Conservation (phyloP, 2,888 invertebrate species). For the Clanis bilineata region DNA sequence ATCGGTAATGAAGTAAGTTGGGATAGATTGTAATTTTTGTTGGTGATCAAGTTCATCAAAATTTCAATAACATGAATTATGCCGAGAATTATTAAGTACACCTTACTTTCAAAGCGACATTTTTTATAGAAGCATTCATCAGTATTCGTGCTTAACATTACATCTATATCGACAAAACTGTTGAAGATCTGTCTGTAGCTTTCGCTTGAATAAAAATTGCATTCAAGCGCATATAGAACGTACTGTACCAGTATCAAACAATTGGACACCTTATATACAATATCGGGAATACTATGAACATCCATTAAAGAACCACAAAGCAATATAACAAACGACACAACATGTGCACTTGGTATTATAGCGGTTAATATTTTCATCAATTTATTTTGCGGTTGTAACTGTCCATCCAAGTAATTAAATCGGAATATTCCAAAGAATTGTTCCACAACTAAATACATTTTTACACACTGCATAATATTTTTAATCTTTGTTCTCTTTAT, state of each 20-base stretch:
- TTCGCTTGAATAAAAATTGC: conserved; percentile 37
- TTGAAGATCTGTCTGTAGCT: conserved; percentile 40
- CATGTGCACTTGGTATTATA: conserved; percentile 23
- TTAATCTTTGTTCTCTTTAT: conserved; percentile 25
- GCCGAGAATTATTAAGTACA: conserved; percentile 26
- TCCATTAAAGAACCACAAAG: conserved; percentile 23
- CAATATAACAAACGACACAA: conserved; percentile 26
- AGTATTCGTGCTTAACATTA: conserved; percentile 34
- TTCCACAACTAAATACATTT: conserved; percentile 41
- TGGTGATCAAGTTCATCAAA: conserved; percentile 30
- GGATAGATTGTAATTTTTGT: conserved; percentile 19
- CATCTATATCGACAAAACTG: conserved; percentile 42
- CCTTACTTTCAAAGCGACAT: conserved; percentile 29
- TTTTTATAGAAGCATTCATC: conserved; percentile 40
- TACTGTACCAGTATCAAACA: conserved; percentile 44
- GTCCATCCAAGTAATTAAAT: conserved; percentile 34
- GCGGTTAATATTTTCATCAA: conserved; percentile 39
- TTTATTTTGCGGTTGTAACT: conserved; percentile 31
- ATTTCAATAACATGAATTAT: conserved; percentile 28
- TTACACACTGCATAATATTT: conserved; percentile 33
- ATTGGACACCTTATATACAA: conserved; percentile 39
- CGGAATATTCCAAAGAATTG: conserved; percentile 48
- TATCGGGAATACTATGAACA: conserved; percentile 29
- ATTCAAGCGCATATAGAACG: conserved; percentile 34
- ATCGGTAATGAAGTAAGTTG: conserved; percentile 31